A percentile compares a stretch with the other conserved stretches of the same genome.
These are phyloP conservation scores for Pomacea canaliculata DNA, from an alignment of 2,888 invertebrate species.

Conservation along the genomic window DNA sequence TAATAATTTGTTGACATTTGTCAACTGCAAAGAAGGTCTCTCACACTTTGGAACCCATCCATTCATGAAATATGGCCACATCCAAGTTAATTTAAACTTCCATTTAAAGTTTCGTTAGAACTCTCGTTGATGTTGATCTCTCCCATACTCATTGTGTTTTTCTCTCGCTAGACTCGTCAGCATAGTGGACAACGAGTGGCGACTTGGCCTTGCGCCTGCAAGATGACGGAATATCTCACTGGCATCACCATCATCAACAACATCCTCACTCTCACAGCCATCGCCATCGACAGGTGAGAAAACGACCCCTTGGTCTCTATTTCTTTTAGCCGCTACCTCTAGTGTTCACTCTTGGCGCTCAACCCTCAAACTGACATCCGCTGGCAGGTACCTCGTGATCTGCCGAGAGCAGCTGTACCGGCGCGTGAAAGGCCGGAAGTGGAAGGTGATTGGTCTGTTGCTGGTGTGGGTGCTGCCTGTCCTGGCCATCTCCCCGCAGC, in stretches of 20 bases:
- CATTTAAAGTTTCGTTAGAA: too few relatives aligned
- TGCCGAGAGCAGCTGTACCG: conserved; percentile 49
- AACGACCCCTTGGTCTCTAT: background rate
- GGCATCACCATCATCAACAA: conserved; percentile 53
- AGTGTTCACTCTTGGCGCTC: too few relatives aligned
- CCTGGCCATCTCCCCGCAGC: conserved; percentile 46
- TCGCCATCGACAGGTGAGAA: conserved; percentile 58
- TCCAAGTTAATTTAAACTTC: too few relatives aligned
- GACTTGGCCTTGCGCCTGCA: conserved; percentile 52
- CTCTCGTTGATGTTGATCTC: too few relatives aligned
- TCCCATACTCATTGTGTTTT: too few relatives aligned
- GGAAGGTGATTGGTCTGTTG: conserved; percentile 44
- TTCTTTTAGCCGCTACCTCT: background rate
- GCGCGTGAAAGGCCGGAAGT: conserved; percentile 43
- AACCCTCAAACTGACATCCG: too few relatives aligned
- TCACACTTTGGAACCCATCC: too few relatives aligned
- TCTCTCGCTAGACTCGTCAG: conserved; percentile 32
- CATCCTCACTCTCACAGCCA: conserved; percentile 60
- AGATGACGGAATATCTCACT: conserved; percentile 52
- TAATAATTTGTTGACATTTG: too few relatives aligned
- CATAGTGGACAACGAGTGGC: conserved; percentile 52
- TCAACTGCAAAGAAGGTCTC: too few relatives aligned
- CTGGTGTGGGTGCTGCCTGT: conserved; percentile 49
- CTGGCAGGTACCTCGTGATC: conserved; percentile 54
- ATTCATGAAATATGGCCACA: too few relatives aligned